phyloP scores from a whole-genome alignment of 2,888 invertebrate genomes.

The Mimachlamys varia region DNA sequence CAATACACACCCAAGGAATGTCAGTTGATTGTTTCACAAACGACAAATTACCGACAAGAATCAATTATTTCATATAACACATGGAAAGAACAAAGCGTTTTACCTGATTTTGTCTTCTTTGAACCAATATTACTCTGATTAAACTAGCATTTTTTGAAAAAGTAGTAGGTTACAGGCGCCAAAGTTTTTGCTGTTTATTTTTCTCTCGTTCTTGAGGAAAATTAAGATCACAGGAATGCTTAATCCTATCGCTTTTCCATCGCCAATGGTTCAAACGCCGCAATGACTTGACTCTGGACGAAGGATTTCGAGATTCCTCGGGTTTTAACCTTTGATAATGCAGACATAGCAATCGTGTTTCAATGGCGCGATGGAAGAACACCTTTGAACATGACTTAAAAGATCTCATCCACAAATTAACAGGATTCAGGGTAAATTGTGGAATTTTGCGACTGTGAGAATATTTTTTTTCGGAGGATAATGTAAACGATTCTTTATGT shows the following conservation, averaged over 20 bases:
- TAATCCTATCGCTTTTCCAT: neutral
- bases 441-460: neutral
- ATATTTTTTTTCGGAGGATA: neutral
- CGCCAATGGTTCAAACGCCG: neutral
- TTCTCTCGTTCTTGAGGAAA: neutral
- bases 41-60: neutral
- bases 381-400: slow-evolving; percentile 61
- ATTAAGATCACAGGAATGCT: neutral
- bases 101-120: neutral
- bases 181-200: slow-evolving; percentile 40
- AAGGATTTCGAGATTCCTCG: slow-evolving; percentile 14
- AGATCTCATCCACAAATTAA: slow-evolving; percentile 62
- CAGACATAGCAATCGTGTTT: neutral
- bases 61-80: neutral
- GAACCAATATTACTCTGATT: neutral
- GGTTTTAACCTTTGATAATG: neutral
- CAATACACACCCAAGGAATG: neutral
- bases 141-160: neutral
- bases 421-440: slow-evolving; percentile 67
- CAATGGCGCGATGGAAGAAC: slow-evolving; percentile 63
- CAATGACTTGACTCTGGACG: slow-evolving; percentile 23
- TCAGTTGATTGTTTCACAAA: neutral
- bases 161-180: slow-evolving; percentile 37
- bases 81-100: neutral
- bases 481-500: too few relatives aligned